Percentiles rank a stretch among this genome's conserved stretches.
These are phyloP conservation scores for Plutomurus gul DNA, from an alignment of 1,140 invertebrate genomes.

Conservation along the genomic window DNA sequence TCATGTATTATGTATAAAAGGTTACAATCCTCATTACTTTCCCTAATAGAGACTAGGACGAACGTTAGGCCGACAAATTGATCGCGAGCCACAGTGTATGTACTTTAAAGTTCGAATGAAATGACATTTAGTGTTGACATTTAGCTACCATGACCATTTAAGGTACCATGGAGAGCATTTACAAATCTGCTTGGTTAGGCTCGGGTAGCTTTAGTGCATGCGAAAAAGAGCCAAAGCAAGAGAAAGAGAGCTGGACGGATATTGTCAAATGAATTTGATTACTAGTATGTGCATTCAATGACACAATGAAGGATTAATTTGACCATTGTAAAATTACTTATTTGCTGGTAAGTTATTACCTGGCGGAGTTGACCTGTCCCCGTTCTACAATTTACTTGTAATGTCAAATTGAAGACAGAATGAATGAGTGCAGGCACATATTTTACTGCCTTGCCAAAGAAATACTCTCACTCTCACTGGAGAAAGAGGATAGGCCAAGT, in stretches of 20 bases:
- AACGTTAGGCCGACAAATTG: no score
- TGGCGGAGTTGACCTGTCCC: neutral
- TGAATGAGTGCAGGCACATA: neutral
- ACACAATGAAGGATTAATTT: constrained; percentile 19
- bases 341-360: neutral
- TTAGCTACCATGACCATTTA: constrained; percentile 3
- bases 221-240: neutral
- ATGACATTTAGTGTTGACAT: constrained; percentile 25
- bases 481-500: neutral
- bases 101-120: constrained; percentile 21
- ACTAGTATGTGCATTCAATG: neutral
- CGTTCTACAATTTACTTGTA: neutral
- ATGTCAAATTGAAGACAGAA: constrained; percentile 3
- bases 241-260: neutral
- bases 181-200: no score
- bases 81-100: no score
- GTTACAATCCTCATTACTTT: no score
- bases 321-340: neutral
- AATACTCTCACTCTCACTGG: no score
- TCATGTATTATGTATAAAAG: no score
- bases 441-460: neutral
- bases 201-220: no score
- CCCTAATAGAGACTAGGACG: no score
- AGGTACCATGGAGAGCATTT: neutral
- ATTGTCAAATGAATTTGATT: neutral